Base-by-base conservation (phyloP, 2,888 invertebrate genomes). In the Ennomos fuscantarius region DNA sequence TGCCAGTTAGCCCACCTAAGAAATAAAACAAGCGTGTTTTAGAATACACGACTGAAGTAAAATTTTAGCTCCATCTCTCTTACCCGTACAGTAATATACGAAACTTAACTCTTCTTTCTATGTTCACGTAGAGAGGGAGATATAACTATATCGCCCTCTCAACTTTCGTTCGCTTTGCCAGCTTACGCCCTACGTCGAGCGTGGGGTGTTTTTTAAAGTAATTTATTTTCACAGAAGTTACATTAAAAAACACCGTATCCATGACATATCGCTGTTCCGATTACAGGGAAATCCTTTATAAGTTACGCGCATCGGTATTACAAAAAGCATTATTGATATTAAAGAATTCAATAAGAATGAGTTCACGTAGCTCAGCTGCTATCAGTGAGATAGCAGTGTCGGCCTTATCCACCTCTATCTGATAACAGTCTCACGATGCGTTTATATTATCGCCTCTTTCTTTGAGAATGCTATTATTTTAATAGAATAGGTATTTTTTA, bases 331-430 rank as follows among this genome's bases (percentile, higher is more conserved):
- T 42, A 32, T 32, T 44, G 32, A 60, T 59, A 53, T 50, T 35
- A 73, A 77, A 64, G 73, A 76, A 75, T 74, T 63, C 56, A 68
- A 57, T 67, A 77, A 72, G 76, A 77, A 74, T 73, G 77, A 73
- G 77, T 77, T 71, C 76, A 72, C 70, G 69, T 66, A 82, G 86
- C 86, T 86, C 81, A 77, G 72, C 64, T 66, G 76, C 85, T 89
- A 89, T 89, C 89, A 82, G 64, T 12, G 47, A 78, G 89, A 88
- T 89, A 86, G 74, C 73, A 67, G 70, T 55, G 69, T 74, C 72
- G 72, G 75, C 74, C 77, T 87, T 86, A 89, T 88, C 87, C 84
- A 69, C 70, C 57, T 70, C 83, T 87, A 88, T 85, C 82, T 76
- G 87, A 87, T 87, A 85, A 84, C 60, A 55, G 45, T 45, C 62